Conservation (phyloP, 2,888 invertebrate species). For the Oxyscelio sp. region DNA sequence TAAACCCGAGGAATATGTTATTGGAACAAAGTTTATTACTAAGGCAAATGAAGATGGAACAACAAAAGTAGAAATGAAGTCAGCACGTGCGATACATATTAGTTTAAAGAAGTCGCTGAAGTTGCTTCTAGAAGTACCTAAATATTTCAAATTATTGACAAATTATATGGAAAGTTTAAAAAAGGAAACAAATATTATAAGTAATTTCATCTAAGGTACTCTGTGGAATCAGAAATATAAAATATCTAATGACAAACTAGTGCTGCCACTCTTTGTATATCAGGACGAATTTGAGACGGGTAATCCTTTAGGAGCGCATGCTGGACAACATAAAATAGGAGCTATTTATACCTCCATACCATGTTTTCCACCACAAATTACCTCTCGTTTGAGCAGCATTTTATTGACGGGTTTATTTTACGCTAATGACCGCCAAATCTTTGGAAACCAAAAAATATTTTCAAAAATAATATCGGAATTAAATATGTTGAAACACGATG, state of each 20-base stretch:
- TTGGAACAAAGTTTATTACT: slow-evolving; percentile 20
- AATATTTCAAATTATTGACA: slow-evolving; percentile 21
- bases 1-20: slow-evolving; percentile 30
- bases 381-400: slow-evolving; percentile 35
- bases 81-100: slow-evolving; percentile 18
- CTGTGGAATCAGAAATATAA: slow-evolving; percentile 36
- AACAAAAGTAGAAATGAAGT: neutral
- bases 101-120: slow-evolving; percentile 42
- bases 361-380: slow-evolving; percentile 29
- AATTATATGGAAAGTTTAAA: slow-evolving; percentile 29
- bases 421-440: slow-evolving; percentile 42
- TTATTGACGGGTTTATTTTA: slow-evolving; percentile 41
- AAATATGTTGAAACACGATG: neutral
- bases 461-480: slow-evolving; percentile 22
- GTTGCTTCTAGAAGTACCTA: slow-evolving; percentile 40
- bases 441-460: slow-evolving; percentile 31
- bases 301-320: slow-evolving; percentile 39
- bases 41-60: slow-evolving; percentile 3
- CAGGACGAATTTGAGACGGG: too few relatives aligned
- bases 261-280: slow-evolving; percentile 45
- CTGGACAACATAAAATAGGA: slow-evolving; percentile 45
- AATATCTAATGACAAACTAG: neutral
- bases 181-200: slow-evolving; percentile 18
- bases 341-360: slow-evolving; percentile 45
- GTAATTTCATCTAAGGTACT: slow-evolving; percentile 45